Base-by-base conservation (phyloP, 1,140 invertebrate species). In the Drosophila prosaltans region DNA sequence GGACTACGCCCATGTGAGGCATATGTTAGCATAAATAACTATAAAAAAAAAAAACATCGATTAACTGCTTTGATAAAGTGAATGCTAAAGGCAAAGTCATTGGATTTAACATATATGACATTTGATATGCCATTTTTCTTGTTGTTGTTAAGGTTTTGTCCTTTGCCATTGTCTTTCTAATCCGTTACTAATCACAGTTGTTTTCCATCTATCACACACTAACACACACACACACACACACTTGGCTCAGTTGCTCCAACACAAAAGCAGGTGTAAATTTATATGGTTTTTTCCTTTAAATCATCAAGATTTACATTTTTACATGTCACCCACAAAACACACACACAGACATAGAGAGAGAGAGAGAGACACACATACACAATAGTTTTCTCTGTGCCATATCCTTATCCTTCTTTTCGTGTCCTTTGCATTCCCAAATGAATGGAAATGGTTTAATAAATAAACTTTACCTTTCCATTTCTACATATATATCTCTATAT, bases 201-300 rank as follows among this genome's bases (percentile, higher is more conserved):
- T 51, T 51, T 51, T 26, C 45, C 45, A 26, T 51, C 6, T 7
- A 36, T 36, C 32, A 36, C 32, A 36, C 32, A 36, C 32, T 4
- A 2, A 36, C 32, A 36, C 32, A 36, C 32, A 5, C 32, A 36
- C 32, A 36, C 8, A 51, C 21, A 51, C 24, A 26, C 21, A 51
- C 6, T 2, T 11, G 26, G 21, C 45, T 51, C 45, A 48, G 21
- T 3, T 48, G 21, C 8, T 51, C n/a, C 21, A 51, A 24, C 45
- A 48, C 45, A 48, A 51, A 51, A 51, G 45, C 45, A 51, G 45
- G 45, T 51, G 45, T 51, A 21, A 51, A 51, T 51, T 51, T 51
- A 51, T 51, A 51, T 51, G 45, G 45, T 24, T 24, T 51, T 51
- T 51, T 21, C 24, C 45, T 51, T 36, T 51, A 51, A 51, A 51